Percentiles rank a stretch among this genome's conserved stretches.
These are phyloP conservation scores for Drosophila orosa DNA, from an alignment of 1,140 invertebrate species.

Conservation along the genomic window DNA sequence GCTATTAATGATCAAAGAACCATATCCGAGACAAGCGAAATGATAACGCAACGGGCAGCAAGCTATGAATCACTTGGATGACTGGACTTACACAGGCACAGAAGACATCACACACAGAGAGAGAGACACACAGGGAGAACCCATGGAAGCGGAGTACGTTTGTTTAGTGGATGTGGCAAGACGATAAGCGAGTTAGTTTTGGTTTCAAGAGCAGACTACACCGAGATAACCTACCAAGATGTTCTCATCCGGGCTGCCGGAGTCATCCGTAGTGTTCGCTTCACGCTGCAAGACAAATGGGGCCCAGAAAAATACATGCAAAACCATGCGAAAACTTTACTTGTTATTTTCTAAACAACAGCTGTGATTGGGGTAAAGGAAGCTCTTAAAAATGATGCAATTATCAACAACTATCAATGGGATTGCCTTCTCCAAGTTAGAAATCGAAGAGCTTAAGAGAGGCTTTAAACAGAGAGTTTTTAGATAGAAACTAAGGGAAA, in stretches of 20 bases:
- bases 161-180: conserved; percentile 48
- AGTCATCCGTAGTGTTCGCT: conserved; percentile 57
- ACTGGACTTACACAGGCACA: conserved; percentile 61
- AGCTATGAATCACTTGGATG: conserved; percentile 52
- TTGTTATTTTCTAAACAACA: neutral
- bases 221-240: conserved; percentile 84
- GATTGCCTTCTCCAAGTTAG: no score
- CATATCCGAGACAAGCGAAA: conserved; percentile 24
- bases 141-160: conserved; percentile 18
- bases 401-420: no score
- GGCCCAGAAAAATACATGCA: conserved; percentile 55
- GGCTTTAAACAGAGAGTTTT: no score
- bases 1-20: conserved; percentile 26
- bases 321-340: conserved; percentile 49
- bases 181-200: conserved; percentile 68
- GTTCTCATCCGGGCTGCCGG: conserved; percentile 86
- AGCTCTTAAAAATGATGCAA: neutral
- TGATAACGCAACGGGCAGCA: conserved; percentile 31
- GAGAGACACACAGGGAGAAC: conserved; percentile 10
- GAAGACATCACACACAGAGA: conserved; percentile 38
- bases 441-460: neutral
- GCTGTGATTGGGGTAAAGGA: neutral
- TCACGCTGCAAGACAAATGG: conserved; percentile 58
- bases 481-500: neutral
- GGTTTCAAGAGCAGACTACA: conserved; percentile 24